Conservation (phyloP, 2,113 vertebrate species). For the Sminthopsis crassicaudata region DNA sequence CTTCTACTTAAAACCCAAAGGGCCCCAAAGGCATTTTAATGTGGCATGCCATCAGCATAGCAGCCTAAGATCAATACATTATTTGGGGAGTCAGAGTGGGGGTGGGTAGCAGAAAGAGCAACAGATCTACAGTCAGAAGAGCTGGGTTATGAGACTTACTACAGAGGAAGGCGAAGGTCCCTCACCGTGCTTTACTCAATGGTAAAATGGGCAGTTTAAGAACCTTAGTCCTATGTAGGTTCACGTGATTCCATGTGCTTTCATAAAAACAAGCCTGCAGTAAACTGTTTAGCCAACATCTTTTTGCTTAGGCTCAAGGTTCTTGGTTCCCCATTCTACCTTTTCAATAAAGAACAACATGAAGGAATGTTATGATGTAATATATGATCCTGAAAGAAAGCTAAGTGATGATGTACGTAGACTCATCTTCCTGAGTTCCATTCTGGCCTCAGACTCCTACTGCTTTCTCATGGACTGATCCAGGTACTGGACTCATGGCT, state of each 20-base stretch:
- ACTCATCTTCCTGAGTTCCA: background rate
- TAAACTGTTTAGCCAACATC: conserved; percentile 69
- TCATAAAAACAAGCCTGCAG: conserved; percentile 63
- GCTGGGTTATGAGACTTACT: background rate
- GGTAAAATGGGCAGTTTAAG: background rate
- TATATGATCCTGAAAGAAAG: background rate
- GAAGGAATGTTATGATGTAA: conserved; percentile 23
- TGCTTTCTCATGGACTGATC: too few species aligned
- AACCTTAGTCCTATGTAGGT: background rate
- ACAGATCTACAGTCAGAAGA: background rate
- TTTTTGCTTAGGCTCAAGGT: conserved; percentile 56
- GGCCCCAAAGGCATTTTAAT: background rate
- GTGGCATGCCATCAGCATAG: background rate
- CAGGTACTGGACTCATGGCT: background rate
- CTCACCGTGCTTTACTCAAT: background rate
- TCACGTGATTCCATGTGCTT: conserved; percentile 16
- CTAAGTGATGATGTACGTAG: background rate
- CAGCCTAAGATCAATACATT: background rate
- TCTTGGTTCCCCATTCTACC: conserved; percentile 46
- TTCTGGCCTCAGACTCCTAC: background rate
- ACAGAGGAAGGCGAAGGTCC: background rate
- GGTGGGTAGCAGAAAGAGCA: background rate
- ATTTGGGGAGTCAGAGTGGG: background rate
- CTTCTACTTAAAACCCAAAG: background rate
- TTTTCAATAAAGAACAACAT: conserved; percentile 65